Conservation (phyloP, 2,888 invertebrate genomes). For the Apamea monoglypha region DNA sequence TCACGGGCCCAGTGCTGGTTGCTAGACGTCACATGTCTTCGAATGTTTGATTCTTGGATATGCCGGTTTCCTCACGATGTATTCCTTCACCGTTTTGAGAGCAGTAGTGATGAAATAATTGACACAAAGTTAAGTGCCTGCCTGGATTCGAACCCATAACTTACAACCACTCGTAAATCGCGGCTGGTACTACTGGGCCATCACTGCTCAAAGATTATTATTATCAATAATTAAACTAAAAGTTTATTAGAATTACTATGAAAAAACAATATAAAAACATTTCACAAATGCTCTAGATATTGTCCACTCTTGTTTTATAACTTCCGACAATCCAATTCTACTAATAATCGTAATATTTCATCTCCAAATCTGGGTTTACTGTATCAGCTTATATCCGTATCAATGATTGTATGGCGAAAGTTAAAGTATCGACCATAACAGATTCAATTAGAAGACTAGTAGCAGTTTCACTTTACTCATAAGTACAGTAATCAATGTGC, state of each 20-base stretch:
- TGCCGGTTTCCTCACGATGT: no score
- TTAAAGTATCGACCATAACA: conserved; percentile 30
- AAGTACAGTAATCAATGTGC: conserved; percentile 30
- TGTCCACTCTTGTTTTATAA: background rate
- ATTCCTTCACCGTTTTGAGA: no score
- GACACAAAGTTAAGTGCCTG: no score
- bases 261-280: background rate
- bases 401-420: conserved; percentile 16
- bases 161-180: no score
- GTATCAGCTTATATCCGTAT: background rate
- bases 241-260: background rate
- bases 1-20: no score
- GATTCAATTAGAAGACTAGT: conserved; percentile 47
- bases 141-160: no score
- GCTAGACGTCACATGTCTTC: no score
- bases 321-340: background rate
- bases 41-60: no score
- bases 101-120: no score
- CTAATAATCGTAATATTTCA: background rate
- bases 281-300: background rate
- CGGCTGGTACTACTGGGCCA: no score
- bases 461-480: conserved; percentile 16
- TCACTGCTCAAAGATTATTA: background rate
- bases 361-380: background rate
- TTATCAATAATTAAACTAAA: background rate